Evolutionary conservation across 1,140 invertebrate genomes (phyloP), one percentile per base, ranked within the genome.

Genomic region (Drosophila mayri): DNA sequence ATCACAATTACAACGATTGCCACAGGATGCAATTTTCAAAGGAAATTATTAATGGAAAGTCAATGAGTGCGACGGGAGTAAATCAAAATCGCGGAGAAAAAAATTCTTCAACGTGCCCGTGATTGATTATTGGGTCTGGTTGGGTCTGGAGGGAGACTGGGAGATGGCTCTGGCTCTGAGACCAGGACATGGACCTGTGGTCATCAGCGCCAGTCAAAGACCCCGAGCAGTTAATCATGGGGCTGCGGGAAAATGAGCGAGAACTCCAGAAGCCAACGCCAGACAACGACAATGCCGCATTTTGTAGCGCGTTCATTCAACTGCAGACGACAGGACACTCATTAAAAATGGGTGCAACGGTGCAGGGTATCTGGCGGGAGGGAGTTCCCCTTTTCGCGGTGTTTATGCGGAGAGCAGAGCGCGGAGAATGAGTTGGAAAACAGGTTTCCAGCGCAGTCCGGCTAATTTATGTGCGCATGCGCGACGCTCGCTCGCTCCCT

Each of bases 1-100:
- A 91, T 91, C 87, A 91, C 87, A 91, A 91, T 91, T 91, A 91
- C 87, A 91, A 91, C 83, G 74, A 83, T 81, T 91, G 87, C 87
- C 87, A 84, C 76, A 88, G 85, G 85, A 88, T 90, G 87, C 87
- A 91, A 84, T 82, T 82, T 81, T 74, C 75, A 91, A 84, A 79
- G 88, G 74, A 91, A 91, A 79, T 91, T 91, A 91, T 91, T 91
- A 91, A 91, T 91, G 88, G 83, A 83, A 88, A 91, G 76, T 91
- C 88, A 91, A 91, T 91, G 88, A 86, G 78, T 73, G 60, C 54
- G 74, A 55, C 65, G 65, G 43, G 61, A 72, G 68, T 72, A 72
- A 72, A 72, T 72, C 70, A 60, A 72, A 72, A 60, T 59, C 70
- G 52, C 16, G 28, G 44, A 65, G 37, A 25, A 78, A 76, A 78